Base-by-base conservation (phyloP, 1,140 invertebrate species). In the Drosophila chauvacae region DNA sequence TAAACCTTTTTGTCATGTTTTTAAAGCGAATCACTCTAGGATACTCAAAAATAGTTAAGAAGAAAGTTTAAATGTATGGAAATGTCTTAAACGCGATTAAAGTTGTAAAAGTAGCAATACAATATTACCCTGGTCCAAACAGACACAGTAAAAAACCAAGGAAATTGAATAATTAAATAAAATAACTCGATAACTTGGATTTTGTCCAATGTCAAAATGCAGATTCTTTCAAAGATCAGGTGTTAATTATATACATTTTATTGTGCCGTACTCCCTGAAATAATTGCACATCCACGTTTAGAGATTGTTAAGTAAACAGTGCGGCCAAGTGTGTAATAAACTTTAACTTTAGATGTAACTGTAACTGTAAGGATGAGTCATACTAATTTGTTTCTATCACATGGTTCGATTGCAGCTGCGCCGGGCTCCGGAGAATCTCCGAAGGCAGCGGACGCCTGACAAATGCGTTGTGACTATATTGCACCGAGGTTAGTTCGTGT, bases 401-500 rank as follows among this genome's bases (percentile, higher is more conserved):
- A 86, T 81, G 51, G 62, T 77, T 84, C 26, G 48, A 57, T 62
- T 56, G 53, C 66, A 64, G 56, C 45, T 66, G 30, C 41, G 59
- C 63, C 62, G 59, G 16, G 18, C 53, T 50, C 33, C 45, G 11
- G 28, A 37, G 33, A 44, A 50, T 37, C 7, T 41, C 59, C 28
- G 57, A 16, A 33, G 39, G 50, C 59, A 41, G 42, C 53, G 41
- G 64, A 51, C 55, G 30, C 71, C 72, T 77, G 47, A 42, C 35
- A 23, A 64, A 45, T 63, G 77, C 73, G 64, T 73, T 62, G 50
- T 76, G 72, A 62, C 60, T 74, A 63, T 62, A 72, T 72, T 88
- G 81, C 81, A 81, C 73, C 85, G 81, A 85, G 81, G 81, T 87
- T 82, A 77, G 70, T 86, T 78, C 23, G 37, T 44, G 50, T 57